These are phyloP conservation scores for Hozukius guyotensis DNA, from an alignment of 2,797 vertebrate genomes.

Conservation along the genomic window DNA sequence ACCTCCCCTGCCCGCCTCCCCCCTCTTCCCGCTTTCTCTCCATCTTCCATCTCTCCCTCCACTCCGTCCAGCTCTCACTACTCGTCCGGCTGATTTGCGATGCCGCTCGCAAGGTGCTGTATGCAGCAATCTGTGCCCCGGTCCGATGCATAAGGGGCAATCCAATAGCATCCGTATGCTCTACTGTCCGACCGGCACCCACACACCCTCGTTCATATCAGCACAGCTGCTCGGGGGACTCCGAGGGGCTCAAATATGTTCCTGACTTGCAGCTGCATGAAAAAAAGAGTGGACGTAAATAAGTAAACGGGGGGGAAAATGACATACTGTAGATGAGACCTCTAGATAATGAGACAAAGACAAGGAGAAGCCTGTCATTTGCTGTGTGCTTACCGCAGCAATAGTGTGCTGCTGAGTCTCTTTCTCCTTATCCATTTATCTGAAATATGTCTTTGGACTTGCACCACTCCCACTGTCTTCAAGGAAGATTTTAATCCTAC, in stretches of 20 bases:
- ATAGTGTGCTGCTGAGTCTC: slow-evolving; percentile 35
- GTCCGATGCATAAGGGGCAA: slow-evolving; percentile 55
- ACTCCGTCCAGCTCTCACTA: slow-evolving; percentile 37
- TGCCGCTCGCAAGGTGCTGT: slow-evolving; percentile 80
- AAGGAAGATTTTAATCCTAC: slow-evolving; percentile 43
- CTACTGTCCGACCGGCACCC: slow-evolving; percentile 23
- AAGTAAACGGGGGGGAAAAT: background rate
- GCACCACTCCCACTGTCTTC: slow-evolving; percentile 49
- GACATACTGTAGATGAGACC: slow-evolving; percentile 22
- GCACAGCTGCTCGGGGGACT: slow-evolving; percentile 17
- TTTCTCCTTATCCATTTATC: slow-evolving; percentile 45
- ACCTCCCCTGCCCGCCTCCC: slow-evolving; percentile 6
- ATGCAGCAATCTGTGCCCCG: slow-evolving; percentile 75
- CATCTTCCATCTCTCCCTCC: slow-evolving; percentile 61
- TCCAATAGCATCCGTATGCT: slow-evolving; percentile 66
- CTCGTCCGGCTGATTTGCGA: slow-evolving; percentile 78
- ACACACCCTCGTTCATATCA: slow-evolving; percentile 3
- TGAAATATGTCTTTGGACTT: slow-evolving; percentile 54
- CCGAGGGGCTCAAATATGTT: background rate
- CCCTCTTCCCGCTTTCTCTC: slow-evolving; percentile 33
- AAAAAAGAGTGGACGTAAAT: slow-evolving; percentile 27
- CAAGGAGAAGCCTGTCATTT: slow-evolving; percentile 27
- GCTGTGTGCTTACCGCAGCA: slow-evolving; percentile 48
- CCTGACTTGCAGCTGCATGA: slow-evolving; percentile 19
- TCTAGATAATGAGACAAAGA: slow-evolving; percentile 33